Evolutionary conservation across 2,797 vertebrate species (phyloP).

Genomic region (Odontamblyopus rebecca): DNA sequence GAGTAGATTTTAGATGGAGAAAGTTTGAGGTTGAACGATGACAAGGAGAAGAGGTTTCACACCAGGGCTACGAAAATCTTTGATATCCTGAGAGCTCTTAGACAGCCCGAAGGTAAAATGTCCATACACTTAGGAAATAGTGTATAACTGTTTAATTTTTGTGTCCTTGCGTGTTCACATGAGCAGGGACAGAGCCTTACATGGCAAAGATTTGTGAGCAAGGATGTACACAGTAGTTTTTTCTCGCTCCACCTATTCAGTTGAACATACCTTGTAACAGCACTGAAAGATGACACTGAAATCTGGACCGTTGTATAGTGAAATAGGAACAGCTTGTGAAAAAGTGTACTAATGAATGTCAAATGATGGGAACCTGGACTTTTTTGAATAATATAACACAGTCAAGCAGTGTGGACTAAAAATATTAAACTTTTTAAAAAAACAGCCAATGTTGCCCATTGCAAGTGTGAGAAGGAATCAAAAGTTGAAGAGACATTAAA

Average conservation of each 20-base stretch:
- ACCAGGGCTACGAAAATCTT: constrained; percentile 47
- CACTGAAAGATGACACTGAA: constrained; percentile 41
- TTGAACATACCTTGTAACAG: constrained; percentile 21
- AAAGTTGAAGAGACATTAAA: constrained; percentile 25
- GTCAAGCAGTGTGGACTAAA: constrained; percentile 27
- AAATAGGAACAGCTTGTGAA: constrained; percentile 37
- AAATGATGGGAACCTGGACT: constrained; percentile 21
- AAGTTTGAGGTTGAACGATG: constrained; percentile 54
- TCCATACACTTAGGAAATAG: constrained; percentile 46
- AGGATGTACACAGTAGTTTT: constrained; percentile 19
- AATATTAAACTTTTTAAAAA: constrained; percentile 16
- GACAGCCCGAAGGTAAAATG: constrained; percentile 49
- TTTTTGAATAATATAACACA: constrained; percentile 22
- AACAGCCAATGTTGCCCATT: constrained; percentile 27
- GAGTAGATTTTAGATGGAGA: constrained; percentile 29
- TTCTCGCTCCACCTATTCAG: constrained; percentile 23
- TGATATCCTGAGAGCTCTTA: constrained; percentile 51
- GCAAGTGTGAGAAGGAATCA: constrained; percentile 25
- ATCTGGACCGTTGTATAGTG: constrained; percentile 26
- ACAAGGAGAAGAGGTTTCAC: constrained; percentile 46
- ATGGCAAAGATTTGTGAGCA: constrained; percentile 28
- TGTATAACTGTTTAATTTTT: constrained; percentile 49
- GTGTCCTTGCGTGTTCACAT: constrained; percentile 26
- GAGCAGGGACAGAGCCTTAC: constrained; percentile 21
- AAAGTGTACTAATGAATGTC: constrained; percentile 32